A percentile compares a stretch with the other conserved stretches of the same genome.
Conservation (phyloP, 2,113 vertebrate genomes). For the Esox niger region DNA sequence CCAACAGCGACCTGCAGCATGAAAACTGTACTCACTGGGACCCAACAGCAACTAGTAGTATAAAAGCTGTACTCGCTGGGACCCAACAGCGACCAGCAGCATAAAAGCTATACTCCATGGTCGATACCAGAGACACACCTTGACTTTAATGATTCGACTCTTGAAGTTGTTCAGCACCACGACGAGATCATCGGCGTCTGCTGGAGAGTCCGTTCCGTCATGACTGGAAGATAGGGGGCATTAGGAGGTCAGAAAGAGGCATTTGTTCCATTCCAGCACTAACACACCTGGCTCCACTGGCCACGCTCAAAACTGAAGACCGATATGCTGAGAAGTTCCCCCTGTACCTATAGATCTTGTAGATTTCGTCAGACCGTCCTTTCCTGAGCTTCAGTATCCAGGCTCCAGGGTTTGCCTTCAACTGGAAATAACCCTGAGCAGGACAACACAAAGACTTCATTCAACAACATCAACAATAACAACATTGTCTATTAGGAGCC, state of each 20-base stretch:
- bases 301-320: too few species aligned
- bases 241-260: slow-evolving; percentile 3
- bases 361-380: slow-evolving; percentile 96
- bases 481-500: too few species aligned
- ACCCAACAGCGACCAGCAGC: too few species aligned
- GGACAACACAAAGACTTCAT: background rate
- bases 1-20: too few species aligned
- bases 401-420: slow-evolving; percentile 96
- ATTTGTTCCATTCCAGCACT: too few species aligned
- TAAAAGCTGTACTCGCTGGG: too few species aligned
- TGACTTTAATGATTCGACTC: slow-evolving; percentile 97
- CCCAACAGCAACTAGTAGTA: too few species aligned
- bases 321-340: background rate
- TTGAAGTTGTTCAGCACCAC: slow-evolving; percentile 94
- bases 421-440: slow-evolving; percentile 92
- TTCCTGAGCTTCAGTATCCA: slow-evolving; percentile 92
- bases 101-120: background rate
- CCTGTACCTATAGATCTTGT: slow-evolving; percentile 93
- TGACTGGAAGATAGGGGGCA: slow-evolving; percentile 74
- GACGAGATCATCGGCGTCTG: slow-evolving; percentile 84
- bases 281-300: too few species aligned
- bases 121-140: slow-evolving; percentile 69
- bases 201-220: slow-evolving; percentile 91
- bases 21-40: too few species aligned
- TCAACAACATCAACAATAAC: background rate